A percentile compares a stretch with the other conserved stretches of the same genome.
Evolutionary conservation across 2,797 vertebrate species (phyloP).

Genomic region (Glossophaga mutica): DNA sequence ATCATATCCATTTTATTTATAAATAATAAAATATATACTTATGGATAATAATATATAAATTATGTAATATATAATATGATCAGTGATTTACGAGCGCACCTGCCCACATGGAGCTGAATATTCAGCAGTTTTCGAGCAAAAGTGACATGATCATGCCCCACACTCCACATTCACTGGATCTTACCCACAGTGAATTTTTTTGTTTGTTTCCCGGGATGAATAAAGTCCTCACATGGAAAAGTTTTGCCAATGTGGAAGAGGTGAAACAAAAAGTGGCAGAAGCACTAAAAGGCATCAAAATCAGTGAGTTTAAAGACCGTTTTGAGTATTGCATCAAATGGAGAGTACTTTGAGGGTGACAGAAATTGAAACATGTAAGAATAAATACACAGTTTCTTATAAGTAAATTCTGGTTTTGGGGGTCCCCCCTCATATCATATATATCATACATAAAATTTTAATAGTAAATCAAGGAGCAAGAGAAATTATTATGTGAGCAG

Average conservation of each 20-base stretch:
- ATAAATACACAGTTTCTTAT: neutral
- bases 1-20: neutral
- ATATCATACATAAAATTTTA: neutral
- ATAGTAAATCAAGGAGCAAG: neutral
- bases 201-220: neutral
- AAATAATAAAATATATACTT: neutral
- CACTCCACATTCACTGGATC: neutral
- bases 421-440: neutral
- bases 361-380: neutral
- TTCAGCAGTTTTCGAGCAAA: neutral
- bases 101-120: neutral
- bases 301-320: neutral
- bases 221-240: neutral
- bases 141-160: neutral
- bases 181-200: neutral
- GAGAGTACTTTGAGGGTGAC: neutral
- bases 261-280: neutral
- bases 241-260: neutral
- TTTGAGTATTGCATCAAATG: neutral
- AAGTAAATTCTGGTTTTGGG: neutral
- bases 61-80: neutral
- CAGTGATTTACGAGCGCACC: no score
- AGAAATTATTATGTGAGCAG: neutral
- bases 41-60: neutral
- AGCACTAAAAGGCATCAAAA: neutral